These are phyloP conservation scores for Holacanthella duospinosa DNA, from an alignment of 2,888 invertebrate genomes.

Conservation along the genomic window DNA sequence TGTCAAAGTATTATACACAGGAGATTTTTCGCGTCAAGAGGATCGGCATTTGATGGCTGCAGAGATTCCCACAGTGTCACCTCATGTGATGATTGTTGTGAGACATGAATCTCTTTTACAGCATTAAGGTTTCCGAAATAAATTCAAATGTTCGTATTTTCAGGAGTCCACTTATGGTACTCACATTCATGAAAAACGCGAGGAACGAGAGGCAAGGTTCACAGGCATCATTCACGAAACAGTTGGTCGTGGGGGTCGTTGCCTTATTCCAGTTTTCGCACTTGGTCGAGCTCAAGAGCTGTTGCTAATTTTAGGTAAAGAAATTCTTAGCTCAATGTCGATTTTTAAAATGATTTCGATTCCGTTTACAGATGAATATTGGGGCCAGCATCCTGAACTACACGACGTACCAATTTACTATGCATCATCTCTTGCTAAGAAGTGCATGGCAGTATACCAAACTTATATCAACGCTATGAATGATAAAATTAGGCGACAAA, in stretches of 20 bases:
- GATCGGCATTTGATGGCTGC: conserved; percentile 99
- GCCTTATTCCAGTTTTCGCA: conserved; percentile 97
- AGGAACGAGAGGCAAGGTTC: conserved; percentile 89
- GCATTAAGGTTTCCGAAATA: conserved; percentile 2
- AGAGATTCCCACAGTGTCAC: conserved; percentile 89
- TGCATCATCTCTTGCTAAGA: conserved; percentile 96
- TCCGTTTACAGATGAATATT: conserved; percentile 70
- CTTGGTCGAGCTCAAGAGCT: conserved; percentile 94
- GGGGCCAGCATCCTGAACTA: conserved; percentile 91
- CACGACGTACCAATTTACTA: conserved; percentile 99
- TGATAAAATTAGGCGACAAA: conserved; percentile 87
- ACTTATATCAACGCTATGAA: conserved; percentile 99
- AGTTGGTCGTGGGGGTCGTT: conserved; percentile 90
- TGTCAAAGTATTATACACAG: conserved; percentile 90
- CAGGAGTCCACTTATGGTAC: conserved; percentile 98
- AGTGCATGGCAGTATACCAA: conserved; percentile 99
- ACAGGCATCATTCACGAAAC: conserved; percentile 90
- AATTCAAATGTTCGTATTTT: conserved; percentile 13
- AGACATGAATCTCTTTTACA: conserved; percentile 40
- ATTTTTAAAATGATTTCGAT: conserved; percentile 3
- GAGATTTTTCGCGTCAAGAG: conserved; percentile 96
- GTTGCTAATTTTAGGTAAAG: conserved; percentile 67
- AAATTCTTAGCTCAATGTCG: conserved; percentile 7
- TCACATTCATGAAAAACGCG: conserved; percentile 95
- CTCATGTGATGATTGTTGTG: conserved; percentile 91